Evolutionary conservation across 2,888 invertebrate species (phyloP), one percentile per base, ranked within the genome.

Genomic region (Rotaria socialis): DNA sequence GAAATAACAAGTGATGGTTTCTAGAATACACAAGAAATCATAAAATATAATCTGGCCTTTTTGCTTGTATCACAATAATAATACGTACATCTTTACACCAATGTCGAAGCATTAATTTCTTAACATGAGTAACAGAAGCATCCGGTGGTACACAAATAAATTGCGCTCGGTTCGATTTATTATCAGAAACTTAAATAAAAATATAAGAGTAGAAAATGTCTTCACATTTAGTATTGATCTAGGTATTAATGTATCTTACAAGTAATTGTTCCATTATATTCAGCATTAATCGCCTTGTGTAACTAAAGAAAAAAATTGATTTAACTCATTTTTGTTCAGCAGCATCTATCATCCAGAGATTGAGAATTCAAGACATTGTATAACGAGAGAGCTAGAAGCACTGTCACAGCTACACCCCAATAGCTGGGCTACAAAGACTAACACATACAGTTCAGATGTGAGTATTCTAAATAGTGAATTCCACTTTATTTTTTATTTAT

Each of bases 1-100:
- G 91, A 91, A 86, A 91, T 91, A 43, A 91, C 89, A 10, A 91
- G 89, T 85, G 91, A 91, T 11, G 91, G 91, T 84, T 88, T 89
- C 43, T 90, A 60, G 2, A 27, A 4, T 27, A 60, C 3, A 10
- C 27, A 60, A 27, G 11, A 11, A 52, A 3, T 16, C 11, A n/a
- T n/a, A 2, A 11, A 10, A 1, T 2, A 60, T 1, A 27, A 14
- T 0, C 2, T 4, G 14, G 14, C 27, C 14, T 27, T 56, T 19
- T 7, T 1, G 24, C 5, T 22, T 3, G 24, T 7, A 56, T 0
- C 3, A 56, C 8, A 47, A 56, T 24, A 24, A 7, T 52, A 24
- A 60, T 27, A 60, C 27, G 2, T 11, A 60, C 60, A 16, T 43
- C 4, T 0, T 41, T 2, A 75, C 75, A 75, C 75, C 75, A 75